These are phyloP conservation scores for Enteromius argenteus DNA, from an alignment of 2,797 vertebrate species.

Conservation along the genomic window DNA sequence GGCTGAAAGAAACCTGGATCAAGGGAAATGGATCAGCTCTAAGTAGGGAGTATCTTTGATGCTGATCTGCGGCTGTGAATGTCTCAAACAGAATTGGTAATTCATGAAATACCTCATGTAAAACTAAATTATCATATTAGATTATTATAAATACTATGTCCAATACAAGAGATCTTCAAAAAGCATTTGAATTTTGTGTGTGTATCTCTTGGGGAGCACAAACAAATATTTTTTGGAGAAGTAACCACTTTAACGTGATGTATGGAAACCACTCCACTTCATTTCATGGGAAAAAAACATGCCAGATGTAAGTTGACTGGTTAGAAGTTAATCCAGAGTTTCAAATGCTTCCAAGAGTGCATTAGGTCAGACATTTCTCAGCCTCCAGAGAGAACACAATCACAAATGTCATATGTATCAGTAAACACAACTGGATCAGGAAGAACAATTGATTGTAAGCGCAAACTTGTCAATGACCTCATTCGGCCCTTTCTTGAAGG, in stretches of 20 bases:
- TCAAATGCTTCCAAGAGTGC: not conserved
- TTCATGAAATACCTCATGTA: not conserved
- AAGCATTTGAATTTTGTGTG: not conserved
- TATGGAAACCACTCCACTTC: not conserved
- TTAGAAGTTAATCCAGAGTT: slow-evolving; percentile 20
- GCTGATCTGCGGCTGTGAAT: slow-evolving; percentile 9
- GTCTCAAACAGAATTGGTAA: slow-evolving; percentile 30
- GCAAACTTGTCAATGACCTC: slow-evolving; percentile 68
- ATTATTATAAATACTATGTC: not conserved
- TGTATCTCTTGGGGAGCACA: not conserved
- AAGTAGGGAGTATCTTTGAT: slow-evolving; percentile 23
- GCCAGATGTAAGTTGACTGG: not conserved
- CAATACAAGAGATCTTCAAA: not conserved
- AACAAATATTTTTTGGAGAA: not conserved
- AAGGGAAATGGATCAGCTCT: slow-evolving; percentile 33
- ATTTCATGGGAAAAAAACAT: not conserved
- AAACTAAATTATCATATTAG: not conserved
- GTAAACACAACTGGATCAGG: not conserved
- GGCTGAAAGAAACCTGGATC: slow-evolving; percentile 36
- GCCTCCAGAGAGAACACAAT: not conserved
- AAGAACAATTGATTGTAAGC: slow-evolving; percentile 53
- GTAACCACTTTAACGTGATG: not conserved
- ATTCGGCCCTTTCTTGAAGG: slow-evolving; percentile 65
- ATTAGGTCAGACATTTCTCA: not conserved
- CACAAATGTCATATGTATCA: not conserved